phyloP scores from a whole-genome alignment of 2,797 vertebrate genomes.

The Ctenopoma kingsleyae region DNA sequence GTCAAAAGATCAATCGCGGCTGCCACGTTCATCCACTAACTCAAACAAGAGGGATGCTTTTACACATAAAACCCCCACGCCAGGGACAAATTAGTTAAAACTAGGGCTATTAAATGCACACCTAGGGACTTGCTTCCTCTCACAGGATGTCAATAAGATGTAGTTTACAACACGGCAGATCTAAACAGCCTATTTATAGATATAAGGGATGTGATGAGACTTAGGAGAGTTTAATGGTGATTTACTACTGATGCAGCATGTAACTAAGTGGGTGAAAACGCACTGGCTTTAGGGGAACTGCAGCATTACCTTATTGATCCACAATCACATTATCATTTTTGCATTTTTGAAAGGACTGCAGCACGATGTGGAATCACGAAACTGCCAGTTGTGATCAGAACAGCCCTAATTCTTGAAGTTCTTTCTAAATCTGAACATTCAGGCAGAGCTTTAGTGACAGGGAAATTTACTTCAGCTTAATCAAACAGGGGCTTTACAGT shows the following conservation, averaged over 20 bases:
- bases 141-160: conserved; percentile 56
- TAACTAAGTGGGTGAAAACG: background rate
- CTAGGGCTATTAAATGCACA: conserved; percentile 34
- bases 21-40: conserved; percentile 23
- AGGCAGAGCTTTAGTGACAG: background rate
- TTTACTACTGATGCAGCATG: conserved; percentile 1
- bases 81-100: conserved; percentile 59
- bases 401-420: background rate
- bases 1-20: conserved; percentile 49
- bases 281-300: conserved; percentile 6
- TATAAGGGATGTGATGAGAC: conserved; percentile 22
- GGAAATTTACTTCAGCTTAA: conserved; percentile 15
- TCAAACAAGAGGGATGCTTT: conserved; percentile 34
- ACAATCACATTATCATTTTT: conserved; percentile 2
- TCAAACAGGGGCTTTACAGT: conserved; percentile 2
- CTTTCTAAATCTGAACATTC: conserved; percentile 6
- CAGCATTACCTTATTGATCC: conserved; percentile 34
- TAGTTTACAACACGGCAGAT: conserved; percentile 41
- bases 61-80: conserved; percentile 25
- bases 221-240: conserved; percentile 30
- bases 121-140: conserved; percentile 38
- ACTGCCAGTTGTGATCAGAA: background rate
- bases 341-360: conserved; percentile 7
- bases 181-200: conserved; percentile 45
- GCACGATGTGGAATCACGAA: background rate